Evolutionary conservation across 2,888 invertebrate species (phyloP).

Genomic region (Polia nebulosa): DNA sequence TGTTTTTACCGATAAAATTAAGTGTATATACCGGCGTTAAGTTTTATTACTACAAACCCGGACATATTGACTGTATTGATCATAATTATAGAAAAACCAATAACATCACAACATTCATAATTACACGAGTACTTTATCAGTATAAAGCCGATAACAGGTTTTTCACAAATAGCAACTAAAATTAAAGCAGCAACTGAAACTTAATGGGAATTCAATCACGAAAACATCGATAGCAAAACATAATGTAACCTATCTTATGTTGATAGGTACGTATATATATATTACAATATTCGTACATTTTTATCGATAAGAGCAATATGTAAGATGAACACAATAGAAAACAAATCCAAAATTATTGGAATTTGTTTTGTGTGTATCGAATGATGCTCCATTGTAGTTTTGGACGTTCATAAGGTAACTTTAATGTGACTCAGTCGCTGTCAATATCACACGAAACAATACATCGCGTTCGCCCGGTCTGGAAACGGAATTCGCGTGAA

Average conservation of each 20-base stretch:
- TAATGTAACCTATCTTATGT: background rate
- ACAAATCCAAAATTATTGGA: conserved; percentile 16
- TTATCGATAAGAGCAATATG: conserved; percentile 1
- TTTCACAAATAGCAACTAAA: background rate
- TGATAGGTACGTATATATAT: background rate
- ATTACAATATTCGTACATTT: background rate
- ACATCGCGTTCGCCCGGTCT: background rate
- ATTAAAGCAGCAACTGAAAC: background rate
- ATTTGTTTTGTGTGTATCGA: conserved; percentile 14
- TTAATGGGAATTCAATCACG: background rate
- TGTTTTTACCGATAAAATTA: too few relatives aligned
- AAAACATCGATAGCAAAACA: conserved; percentile 7
- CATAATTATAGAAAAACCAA: background rate
- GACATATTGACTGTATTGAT: too few relatives aligned
- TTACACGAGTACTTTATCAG: background rate
- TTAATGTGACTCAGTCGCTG: conserved; percentile 5
- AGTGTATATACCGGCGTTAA: too few relatives aligned
- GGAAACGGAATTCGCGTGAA: background rate
- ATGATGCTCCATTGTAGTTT: conserved; percentile 11
- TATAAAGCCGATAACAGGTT: background rate
- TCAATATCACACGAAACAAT: conserved; percentile 2
- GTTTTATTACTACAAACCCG: too few relatives aligned
- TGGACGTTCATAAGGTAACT: background rate
- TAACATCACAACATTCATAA: background rate
- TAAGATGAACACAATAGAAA: background rate